Evolutionary conservation across 2,888 invertebrate species (phyloP).

Genomic region (Idaea biselata): DNA sequence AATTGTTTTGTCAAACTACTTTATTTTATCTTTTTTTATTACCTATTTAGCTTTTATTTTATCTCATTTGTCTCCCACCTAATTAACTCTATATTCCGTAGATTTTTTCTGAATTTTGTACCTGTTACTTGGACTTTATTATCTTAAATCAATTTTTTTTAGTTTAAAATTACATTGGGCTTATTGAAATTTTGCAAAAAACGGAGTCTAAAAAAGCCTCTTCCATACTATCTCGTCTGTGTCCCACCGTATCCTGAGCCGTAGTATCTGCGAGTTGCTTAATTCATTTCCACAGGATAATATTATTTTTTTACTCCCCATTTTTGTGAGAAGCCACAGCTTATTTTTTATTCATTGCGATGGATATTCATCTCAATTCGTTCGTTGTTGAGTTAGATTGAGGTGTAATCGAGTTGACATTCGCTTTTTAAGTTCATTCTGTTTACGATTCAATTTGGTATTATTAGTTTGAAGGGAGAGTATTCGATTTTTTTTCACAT

Average conservation of each 20-base stretch:
- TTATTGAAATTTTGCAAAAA: no score
- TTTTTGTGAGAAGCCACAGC: constrained; percentile 70
- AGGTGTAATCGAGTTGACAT: constrained; percentile 66
- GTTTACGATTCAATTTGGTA: constrained; percentile 18
- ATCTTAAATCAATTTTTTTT: no score
- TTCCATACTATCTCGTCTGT: constrained; percentile 30
- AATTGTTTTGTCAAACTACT: no score
- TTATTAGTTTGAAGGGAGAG: not conserved
- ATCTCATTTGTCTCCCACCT: no score
- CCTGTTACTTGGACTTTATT: no score
- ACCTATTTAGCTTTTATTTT: no score
- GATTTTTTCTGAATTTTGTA: no score
- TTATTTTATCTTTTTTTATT: no score
- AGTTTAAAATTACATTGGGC: no score
- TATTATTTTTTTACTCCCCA: constrained; percentile 79
- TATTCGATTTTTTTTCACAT: not conserved
- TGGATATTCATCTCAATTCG: constrained; percentile 63
- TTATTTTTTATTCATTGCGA: constrained; percentile 80
- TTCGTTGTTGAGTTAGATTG: constrained; percentile 57
- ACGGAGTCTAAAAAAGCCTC: constrained; percentile 3
- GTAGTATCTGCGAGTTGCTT: constrained; percentile 73
- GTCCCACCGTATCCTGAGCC: constrained; percentile 44
- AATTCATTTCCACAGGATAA: constrained; percentile 81
- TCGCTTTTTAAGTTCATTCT: constrained; percentile 36
- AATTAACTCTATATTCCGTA: no score